Percentiles rank a stretch among this genome's conserved stretches.
Evolutionary conservation across 1,140 invertebrate genomes (phyloP).

Genomic region (Sminthurides bifidus): DNA sequence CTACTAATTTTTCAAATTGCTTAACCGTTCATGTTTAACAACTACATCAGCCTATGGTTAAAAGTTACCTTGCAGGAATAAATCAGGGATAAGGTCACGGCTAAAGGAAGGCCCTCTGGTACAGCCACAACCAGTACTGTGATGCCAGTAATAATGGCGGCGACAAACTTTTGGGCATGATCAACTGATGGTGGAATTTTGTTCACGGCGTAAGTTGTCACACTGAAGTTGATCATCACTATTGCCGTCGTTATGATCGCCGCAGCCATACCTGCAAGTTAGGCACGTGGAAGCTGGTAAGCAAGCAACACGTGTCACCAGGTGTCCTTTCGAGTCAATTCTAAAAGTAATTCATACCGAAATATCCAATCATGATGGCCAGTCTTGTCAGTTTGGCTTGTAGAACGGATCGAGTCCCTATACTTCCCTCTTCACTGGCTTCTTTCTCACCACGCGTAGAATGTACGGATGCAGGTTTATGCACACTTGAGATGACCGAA

Average conservation of each 20-base stretch:
- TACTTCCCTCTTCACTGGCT: conserved; percentile 35
- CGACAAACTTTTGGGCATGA: conserved; percentile 46
- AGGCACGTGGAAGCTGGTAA: no score
- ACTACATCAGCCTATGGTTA: no score
- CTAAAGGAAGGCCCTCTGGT: conserved; percentile 55
- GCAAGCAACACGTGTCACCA: no score
- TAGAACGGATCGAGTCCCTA: conserved; percentile 51
- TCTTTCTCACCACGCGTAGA: conserved; percentile 27
- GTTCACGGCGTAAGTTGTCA: not conserved
- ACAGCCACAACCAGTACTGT: conserved; percentile 59
- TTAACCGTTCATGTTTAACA: no score
- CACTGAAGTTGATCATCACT: conserved; percentile 1
- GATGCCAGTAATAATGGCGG: conserved; percentile 56
- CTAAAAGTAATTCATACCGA: not conserved
- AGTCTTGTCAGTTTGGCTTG: conserved; percentile 54
- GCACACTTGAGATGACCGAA: no score
- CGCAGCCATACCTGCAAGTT: conserved; percentile 12
- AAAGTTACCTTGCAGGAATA: conserved; percentile 57
- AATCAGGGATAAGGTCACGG: conserved; percentile 54
- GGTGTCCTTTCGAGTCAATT: no score
- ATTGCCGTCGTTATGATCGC: conserved; percentile 11
- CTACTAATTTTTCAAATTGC: no score
- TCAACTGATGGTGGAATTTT: not conserved
- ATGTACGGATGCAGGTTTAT: no score
- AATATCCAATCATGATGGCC: conserved; percentile 33